These are phyloP conservation scores for Morpho deidamia DNA, from an alignment of 2,888 invertebrate species.

Conservation along the genomic window DNA sequence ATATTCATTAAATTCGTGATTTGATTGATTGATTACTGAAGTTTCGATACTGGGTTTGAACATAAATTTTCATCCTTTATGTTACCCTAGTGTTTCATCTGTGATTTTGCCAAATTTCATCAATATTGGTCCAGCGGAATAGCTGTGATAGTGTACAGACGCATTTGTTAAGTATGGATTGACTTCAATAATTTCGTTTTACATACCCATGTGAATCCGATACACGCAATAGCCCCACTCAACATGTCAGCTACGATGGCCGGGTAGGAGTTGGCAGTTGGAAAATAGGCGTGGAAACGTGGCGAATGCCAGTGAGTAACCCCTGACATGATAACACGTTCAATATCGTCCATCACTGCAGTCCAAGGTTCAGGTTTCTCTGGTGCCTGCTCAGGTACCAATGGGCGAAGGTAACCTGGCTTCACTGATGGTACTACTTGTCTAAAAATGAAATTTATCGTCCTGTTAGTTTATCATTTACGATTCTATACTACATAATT, in stretches of 20 bases:
- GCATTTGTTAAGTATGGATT: neutral
- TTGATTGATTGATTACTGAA: too few species aligned
- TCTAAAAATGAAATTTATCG: constrained; percentile 62
- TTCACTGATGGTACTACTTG: constrained; percentile 93
- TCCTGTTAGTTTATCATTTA: too few species aligned
- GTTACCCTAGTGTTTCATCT: too few species aligned
- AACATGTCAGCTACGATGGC: constrained; percentile 97
- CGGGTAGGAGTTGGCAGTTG: constrained; percentile 95
- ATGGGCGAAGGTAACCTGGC: constrained; percentile 93
- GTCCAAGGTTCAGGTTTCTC: constrained; percentile 92
- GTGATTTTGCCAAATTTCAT: too few species aligned
- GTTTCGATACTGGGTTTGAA: too few species aligned
- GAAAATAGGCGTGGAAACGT: constrained; percentile 96
- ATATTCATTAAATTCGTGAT: too few species aligned
- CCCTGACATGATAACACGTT: constrained; percentile 97
- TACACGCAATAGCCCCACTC: constrained; percentile 95
- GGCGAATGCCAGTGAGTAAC: constrained; percentile 99
- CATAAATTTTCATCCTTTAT: too few species aligned
- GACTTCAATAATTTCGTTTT: neutral
- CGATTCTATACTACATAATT: too few species aligned
- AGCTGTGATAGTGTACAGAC: too few species aligned
- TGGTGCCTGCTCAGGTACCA: constrained; percentile 93
- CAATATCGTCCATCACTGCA: constrained; percentile 94
- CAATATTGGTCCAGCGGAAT: too few species aligned
- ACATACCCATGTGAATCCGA: constrained; percentile 96